These are phyloP conservation scores for Cryptotis parvus DNA, from an alignment of 2,113 vertebrate genomes.

Conservation along the genomic window DNA sequence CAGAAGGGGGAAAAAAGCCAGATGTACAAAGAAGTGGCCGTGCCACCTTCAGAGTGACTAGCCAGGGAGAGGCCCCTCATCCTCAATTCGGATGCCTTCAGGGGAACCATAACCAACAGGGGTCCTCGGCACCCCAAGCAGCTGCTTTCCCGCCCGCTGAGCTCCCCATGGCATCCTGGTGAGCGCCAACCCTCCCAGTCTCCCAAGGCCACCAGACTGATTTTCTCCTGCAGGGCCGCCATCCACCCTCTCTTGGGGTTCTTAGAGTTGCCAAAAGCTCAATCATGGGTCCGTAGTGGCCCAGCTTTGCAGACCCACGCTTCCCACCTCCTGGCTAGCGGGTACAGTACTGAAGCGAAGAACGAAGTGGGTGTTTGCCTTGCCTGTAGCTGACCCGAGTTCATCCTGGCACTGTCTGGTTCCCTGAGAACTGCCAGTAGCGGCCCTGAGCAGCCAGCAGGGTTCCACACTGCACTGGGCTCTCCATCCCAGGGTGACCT, in stretches of 20 bases:
- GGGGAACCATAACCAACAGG: neutral
- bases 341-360: conserved; percentile 49
- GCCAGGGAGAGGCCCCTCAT: conserved; percentile 31
- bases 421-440: conserved; percentile 17
- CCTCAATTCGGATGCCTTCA: conserved; percentile 38
- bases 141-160: neutral
- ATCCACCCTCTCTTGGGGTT: neutral
- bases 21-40: conserved; percentile 69
- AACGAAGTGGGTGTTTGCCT: neutral
- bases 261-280: conserved; percentile 21
- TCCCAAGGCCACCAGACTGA: neutral
- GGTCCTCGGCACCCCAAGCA: neutral
- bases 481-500: neutral
- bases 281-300: neutral
- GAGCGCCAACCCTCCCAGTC: neutral
- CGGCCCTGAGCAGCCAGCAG: no score
- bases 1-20: conserved; percentile 40
- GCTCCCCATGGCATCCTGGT: neutral
- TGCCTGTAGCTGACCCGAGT: neutral
- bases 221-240: neutral
- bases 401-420: neutral
- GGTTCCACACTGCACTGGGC: no score
- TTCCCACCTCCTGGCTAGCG: conserved; percentile 24
- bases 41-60: conserved; percentile 45
- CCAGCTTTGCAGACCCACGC: conserved; percentile 18